Conservation (phyloP, 2,113 vertebrate genomes). For the Bufo bufo region DNA sequence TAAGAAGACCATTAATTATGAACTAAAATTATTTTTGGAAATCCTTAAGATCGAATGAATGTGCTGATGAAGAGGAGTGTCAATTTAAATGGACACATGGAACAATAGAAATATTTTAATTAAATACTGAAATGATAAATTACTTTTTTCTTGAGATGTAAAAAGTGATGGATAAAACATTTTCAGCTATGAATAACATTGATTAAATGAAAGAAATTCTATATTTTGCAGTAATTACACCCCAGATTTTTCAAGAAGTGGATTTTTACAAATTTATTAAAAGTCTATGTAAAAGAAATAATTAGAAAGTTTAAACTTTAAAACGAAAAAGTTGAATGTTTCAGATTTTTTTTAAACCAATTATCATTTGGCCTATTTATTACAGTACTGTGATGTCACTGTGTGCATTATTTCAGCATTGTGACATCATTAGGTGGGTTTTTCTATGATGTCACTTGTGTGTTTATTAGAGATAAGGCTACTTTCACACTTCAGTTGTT, state of each 20-base stretch:
- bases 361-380: not conserved
- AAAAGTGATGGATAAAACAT: not conserved
- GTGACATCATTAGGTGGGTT: too few species aligned
- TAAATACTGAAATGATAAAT: not conserved
- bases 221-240: not conserved
- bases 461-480: too few species aligned
- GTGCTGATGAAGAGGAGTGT: not conserved
- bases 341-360: not conserved
- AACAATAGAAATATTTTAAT: conserved; percentile 6
- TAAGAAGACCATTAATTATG: conserved; percentile 42
- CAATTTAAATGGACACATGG: not conserved
- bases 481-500: too few species aligned
- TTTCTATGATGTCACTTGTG: too few species aligned
- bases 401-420: too few species aligned
- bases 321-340: not conserved
- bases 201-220: not conserved
- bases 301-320: not conserved
- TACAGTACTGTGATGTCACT: too few species aligned
- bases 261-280: not conserved
- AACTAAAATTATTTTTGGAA: conserved; percentile 38
- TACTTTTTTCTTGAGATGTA: not conserved
- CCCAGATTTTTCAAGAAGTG: not conserved
- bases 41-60: conserved; percentile 10
- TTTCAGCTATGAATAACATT: not conserved
- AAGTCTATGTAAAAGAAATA: not conserved